phyloP scores from a whole-genome alignment of 2,797 vertebrate genomes.

The Periparus ater region DNA sequence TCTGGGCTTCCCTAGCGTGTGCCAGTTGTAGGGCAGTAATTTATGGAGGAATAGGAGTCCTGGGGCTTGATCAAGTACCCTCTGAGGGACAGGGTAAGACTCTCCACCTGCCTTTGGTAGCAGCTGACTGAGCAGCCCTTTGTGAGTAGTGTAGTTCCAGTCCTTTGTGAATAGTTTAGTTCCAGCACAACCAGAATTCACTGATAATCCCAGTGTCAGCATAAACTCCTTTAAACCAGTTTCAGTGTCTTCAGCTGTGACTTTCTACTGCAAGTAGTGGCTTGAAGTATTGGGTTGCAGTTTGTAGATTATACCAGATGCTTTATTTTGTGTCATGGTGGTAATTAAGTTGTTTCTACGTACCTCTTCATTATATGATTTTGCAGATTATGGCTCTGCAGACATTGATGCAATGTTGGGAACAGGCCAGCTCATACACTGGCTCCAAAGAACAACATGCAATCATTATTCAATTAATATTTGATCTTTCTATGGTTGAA shows the following conservation, averaged over 20 bases:
- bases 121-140: not conserved
- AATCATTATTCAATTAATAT: not conserved
- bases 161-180: not conserved
- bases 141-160: not conserved
- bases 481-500: not conserved
- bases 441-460: not conserved
- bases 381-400: not conserved
- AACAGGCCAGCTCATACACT: not conserved
- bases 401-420: not conserved
- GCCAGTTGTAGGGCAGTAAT: not conserved
- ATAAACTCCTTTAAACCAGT: not conserved
- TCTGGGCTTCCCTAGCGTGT: not conserved
- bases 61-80: not conserved
- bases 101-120: not conserved
- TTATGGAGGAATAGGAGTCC: not conserved
- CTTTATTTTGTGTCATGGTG: not conserved
- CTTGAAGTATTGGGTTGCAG: conserved; percentile 23
- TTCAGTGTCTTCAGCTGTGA: not conserved
- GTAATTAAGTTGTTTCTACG: not conserved
- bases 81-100: conserved; percentile 26
- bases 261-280: not conserved
- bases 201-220: not conserved
- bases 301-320: not conserved
- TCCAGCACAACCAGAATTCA: not conserved
- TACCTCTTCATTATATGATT: not conserved